Conservation (phyloP, 2,113 vertebrate species). For the Planiliza haematocheilus region DNA sequence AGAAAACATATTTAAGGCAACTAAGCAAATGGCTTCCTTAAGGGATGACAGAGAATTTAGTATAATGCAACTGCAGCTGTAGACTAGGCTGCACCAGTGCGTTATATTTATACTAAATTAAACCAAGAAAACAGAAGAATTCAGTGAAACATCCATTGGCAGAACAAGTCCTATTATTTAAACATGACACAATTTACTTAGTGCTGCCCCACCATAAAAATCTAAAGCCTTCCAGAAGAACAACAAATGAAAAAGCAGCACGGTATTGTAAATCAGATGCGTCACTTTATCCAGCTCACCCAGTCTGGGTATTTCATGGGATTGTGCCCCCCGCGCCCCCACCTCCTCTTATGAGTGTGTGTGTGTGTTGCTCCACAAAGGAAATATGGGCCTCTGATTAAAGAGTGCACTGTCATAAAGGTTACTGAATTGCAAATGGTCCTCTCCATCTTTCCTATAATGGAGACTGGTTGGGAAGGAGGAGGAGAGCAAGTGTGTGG, state of each 20-base stretch:
- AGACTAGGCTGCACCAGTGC: neutral
- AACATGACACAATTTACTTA: slow-evolving; percentile 91
- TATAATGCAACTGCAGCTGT: slow-evolving; percentile 18
- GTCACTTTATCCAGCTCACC: slow-evolving; percentile 88
- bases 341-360: neutral
- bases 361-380: slow-evolving; percentile 89
- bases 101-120: slow-evolving; percentile 11
- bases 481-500: slow-evolving; percentile 81
- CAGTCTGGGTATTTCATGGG: slow-evolving; percentile 92
- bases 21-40: neutral
- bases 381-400: slow-evolving; percentile 99
- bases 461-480: slow-evolving; percentile 89
- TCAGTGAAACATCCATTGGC: slow-evolving; percentile 42
- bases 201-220: slow-evolving; percentile 91
- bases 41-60: slow-evolving; percentile 2
- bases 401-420: slow-evolving; percentile 99
- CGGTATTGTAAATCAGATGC: slow-evolving; percentile 88
- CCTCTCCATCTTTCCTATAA: slow-evolving; percentile 99
- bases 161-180: slow-evolving; percentile 59
- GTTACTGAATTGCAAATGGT: slow-evolving; percentile 99
- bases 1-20: neutral
- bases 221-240: slow-evolving; percentile 90
- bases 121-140: neutral
- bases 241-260: slow-evolving; percentile 92
- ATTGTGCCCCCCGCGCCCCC: slow-evolving; percentile 83